phyloP scores from a whole-genome alignment of 2,888 invertebrate species.

The Pterobdella sp. region DNA sequence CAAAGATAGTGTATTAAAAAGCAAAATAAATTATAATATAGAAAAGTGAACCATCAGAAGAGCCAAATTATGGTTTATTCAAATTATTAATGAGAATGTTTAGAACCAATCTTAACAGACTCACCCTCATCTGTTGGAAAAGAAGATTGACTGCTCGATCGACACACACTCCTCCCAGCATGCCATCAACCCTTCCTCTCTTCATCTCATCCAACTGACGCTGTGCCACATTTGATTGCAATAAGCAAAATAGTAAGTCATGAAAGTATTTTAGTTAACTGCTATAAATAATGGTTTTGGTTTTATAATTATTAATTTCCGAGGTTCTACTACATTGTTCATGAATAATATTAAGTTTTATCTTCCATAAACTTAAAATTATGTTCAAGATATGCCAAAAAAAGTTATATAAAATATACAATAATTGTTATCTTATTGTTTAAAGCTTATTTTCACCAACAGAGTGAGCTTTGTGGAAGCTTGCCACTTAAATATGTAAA shows the following conservation, averaged over 20 bases:
- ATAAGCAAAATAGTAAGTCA: background rate
- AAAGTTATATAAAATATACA: too few relatives aligned
- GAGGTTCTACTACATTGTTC: background rate
- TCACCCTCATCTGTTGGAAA: constrained; percentile 75
- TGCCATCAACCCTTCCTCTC: constrained; percentile 67
- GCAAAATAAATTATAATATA: too few relatives aligned
- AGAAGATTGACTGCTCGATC: constrained; percentile 93
- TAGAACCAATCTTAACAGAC: background rate
- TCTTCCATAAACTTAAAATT: background rate
- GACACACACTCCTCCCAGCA: constrained; percentile 70
- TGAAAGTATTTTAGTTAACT: background rate
- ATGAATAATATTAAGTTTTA: background rate
- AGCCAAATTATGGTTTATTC: too few relatives aligned
- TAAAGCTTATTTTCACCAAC: too few relatives aligned
- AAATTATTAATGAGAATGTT: too few relatives aligned
- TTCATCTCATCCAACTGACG: constrained; percentile 88
- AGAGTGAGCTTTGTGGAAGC: background rate
- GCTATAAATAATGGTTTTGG: background rate
- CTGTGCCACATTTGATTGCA: constrained; percentile 53
- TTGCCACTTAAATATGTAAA: background rate
- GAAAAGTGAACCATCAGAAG: too few relatives aligned
- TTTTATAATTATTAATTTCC: background rate
- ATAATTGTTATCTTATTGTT: too few relatives aligned
- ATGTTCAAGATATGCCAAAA: too few relatives aligned
- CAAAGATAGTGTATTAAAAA: too few relatives aligned